Evolutionary conservation across 2,113 vertebrate genomes (phyloP).

Genomic region (Cranoglanis bouderius): DNA sequence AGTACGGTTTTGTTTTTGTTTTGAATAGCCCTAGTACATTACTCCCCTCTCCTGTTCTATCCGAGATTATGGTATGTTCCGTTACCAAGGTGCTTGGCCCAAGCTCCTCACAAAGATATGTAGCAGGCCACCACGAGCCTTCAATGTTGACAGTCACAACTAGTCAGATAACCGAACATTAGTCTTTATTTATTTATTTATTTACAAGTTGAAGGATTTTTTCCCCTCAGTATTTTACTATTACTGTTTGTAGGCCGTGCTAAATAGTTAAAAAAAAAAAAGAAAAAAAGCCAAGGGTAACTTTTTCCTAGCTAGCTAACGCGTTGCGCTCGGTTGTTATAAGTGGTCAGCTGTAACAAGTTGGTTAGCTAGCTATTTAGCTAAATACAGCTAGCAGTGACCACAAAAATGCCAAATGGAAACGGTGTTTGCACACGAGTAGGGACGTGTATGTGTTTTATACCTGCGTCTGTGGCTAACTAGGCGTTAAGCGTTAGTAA

Average conservation of each 20-base stretch:
- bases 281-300: background rate
- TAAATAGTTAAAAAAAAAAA: background rate
- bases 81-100: slow-evolving; percentile 50
- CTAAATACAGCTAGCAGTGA: background rate
- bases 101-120: slow-evolving; percentile 45
- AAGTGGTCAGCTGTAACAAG: slow-evolving; percentile 21
- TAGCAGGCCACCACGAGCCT: slow-evolving; percentile 40
- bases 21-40: too few species aligned
- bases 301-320: slow-evolving; percentile 17
- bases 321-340: background rate
- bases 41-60: slow-evolving; percentile 49
- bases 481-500: background rate
- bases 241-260: background rate
- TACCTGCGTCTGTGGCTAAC: background rate
- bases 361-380: background rate
- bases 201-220: background rate
- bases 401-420: background rate
- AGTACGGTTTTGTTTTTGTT: background rate
- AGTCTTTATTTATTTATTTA: too few species aligned
- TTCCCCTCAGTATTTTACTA: background rate
- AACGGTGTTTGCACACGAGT: background rate
- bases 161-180: background rate
- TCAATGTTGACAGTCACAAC: background rate
- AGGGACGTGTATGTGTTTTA: background rate
- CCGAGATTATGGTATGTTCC: slow-evolving; percentile 48